Conservation (phyloP, 2,888 invertebrate genomes). For the Dromius quadrimaculatus region DNA sequence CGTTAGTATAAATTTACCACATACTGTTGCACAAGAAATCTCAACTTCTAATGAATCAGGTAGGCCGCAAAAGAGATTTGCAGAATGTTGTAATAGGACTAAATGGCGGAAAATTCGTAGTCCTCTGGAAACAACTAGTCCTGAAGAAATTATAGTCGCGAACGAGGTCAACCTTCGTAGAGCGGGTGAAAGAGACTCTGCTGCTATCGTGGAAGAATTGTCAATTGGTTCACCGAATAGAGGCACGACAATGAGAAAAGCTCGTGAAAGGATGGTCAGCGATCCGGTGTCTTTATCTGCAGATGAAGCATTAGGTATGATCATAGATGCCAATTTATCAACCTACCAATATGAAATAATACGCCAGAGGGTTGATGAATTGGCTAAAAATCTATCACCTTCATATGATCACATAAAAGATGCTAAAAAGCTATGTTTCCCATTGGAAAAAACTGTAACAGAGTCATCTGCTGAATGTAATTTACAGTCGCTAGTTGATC, state of each 20-base stretch:
- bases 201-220: background rate
- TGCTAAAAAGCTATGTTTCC: background rate
- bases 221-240: background rate
- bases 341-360: background rate
- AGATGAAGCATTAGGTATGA: background rate
- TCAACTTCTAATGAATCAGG: too few relatives aligned
- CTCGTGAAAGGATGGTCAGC: background rate
- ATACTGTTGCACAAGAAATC: too few relatives aligned
- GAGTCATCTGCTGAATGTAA: background rate
- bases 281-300: background rate
- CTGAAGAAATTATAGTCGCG: background rate
- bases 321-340: background rate
- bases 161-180: background rate
- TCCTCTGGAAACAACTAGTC: background rate
- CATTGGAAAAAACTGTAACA: background rate
- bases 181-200: background rate
- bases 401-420: background rate
- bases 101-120: background rate
- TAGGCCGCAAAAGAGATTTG: too few relatives aligned
- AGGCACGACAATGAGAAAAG: background rate
- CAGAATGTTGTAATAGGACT: too few relatives aligned
- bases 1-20: too few relatives aligned
- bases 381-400: background rate
- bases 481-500: background rate
- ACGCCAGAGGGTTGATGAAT: background rate